These are phyloP conservation scores for Distichodus sexfasciatus DNA, from an alignment of 2,797 vertebrate genomes.

Conservation along the genomic window DNA sequence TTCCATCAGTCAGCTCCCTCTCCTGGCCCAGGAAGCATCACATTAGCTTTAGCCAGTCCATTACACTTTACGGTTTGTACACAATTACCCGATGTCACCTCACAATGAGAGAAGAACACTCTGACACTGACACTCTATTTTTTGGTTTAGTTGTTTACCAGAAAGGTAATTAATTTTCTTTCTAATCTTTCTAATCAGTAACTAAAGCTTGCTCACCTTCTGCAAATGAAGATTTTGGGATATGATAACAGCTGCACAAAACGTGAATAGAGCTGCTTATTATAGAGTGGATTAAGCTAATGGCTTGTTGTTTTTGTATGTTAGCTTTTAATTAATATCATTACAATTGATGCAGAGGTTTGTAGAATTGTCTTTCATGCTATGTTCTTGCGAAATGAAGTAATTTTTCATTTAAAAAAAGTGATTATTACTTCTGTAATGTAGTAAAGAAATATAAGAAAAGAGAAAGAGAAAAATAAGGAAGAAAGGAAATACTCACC, in stretches of 20 bases:
- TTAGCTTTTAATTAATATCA: background rate
- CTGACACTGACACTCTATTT: conserved; percentile 20
- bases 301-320: conserved; percentile 3
- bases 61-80: conserved; percentile 47
- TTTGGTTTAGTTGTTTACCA: conserved; percentile 2
- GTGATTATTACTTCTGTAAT: background rate
- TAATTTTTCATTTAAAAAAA: conserved; percentile 7
- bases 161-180: background rate
- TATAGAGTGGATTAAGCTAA: conserved; percentile 1
- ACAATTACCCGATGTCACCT: conserved; percentile 16
- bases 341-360: background rate
- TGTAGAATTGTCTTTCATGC: background rate
- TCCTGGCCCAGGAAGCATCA: conserved; percentile 48
- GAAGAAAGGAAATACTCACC: conserved; percentile 73
- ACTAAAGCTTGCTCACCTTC: conserved; percentile 10
- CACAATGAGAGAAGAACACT: conserved; percentile 25
- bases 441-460: background rate
- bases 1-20: background rate
- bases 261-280: background rate
- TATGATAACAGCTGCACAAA: conserved; percentile 3
- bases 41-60: conserved; percentile 55
- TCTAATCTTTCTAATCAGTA: background rate
- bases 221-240: conserved; percentile 25
- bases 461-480: background rate
- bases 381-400: background rate